phyloP scores from a whole-genome alignment of 1,140 invertebrate species.

The Pseudachorutes palmiensis region DNA sequence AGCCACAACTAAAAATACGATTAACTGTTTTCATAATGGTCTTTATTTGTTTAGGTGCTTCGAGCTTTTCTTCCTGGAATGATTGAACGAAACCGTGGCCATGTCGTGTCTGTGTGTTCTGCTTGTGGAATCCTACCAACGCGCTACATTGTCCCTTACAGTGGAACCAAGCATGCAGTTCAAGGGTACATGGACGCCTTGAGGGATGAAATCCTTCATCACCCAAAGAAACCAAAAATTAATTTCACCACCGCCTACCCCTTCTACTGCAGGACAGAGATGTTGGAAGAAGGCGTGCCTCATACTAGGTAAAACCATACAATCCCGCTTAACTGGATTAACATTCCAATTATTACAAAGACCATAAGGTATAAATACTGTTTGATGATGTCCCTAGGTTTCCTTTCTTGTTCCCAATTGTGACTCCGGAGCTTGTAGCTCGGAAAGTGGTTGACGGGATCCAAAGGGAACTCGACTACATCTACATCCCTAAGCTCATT shows the following conservation, averaged over 20 bases:
- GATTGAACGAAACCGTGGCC: conserved; percentile 26
- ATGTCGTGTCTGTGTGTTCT: conserved; percentile 32
- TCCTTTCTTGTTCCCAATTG: conserved; percentile 33
- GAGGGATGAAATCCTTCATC: conserved; percentile 33
- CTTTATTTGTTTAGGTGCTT: conserved; percentile 15
- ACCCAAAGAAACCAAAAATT: conserved; percentile 31
- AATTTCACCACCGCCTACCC: conserved; percentile 35
- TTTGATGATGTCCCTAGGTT: conserved; percentile 22
- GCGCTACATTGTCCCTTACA: conserved; percentile 30
- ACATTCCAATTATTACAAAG: not conserved
- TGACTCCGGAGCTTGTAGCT: conserved; percentile 29
- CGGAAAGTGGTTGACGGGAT: conserved; percentile 30
- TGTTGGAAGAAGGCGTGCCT: conserved; percentile 32
- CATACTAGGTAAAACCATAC: conserved; percentile 31
- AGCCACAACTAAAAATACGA: too few relatives aligned
- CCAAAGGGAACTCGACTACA: conserved; percentile 28
- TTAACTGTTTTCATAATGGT: too few relatives aligned
- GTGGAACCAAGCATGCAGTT: conserved; percentile 35
- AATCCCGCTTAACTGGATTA: too few relatives aligned
- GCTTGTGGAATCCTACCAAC: conserved; percentile 35
- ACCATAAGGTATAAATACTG: not conserved
- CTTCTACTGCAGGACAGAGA: conserved; percentile 36
- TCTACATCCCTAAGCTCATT: conserved; percentile 33
- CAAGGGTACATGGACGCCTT: conserved; percentile 32
- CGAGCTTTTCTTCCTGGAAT: conserved; percentile 30